Conservation (phyloP, 2,797 vertebrate species). For the Phataginus tetradactyla region DNA sequence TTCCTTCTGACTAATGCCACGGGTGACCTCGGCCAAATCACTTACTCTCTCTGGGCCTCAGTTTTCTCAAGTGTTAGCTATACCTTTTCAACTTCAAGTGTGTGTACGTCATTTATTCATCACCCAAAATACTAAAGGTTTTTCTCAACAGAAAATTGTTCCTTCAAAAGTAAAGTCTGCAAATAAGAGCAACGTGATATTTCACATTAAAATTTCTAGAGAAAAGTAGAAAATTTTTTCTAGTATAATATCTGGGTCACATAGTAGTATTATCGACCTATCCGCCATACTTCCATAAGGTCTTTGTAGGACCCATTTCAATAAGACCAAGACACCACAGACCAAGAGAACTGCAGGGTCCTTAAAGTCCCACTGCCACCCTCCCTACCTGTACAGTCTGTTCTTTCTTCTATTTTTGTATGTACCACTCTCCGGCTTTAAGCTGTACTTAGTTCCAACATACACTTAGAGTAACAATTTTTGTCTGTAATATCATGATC, state of each 20-base stretch:
- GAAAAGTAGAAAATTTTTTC: neutral
- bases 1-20: neutral
- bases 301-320: neutral
- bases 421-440: neutral
- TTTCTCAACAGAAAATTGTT: neutral
- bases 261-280: neutral
- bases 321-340: neutral
- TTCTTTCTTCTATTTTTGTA: neutral
- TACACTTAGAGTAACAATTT: neutral
- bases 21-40: neutral
- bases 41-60: neutral
- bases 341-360: neutral
- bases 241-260: neutral
- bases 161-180: neutral
- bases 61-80: neutral
- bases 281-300: neutral
- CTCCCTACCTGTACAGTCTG: neutral
- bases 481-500: neutral
- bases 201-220: neutral
- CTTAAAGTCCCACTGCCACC: neutral
- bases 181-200: neutral
- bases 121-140: neutral
- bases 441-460: neutral
- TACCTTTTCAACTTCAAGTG: neutral
- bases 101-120: neutral